Conservation (phyloP, 64 coral and sea anemone species). For the Cladopsammia gracilis region DNA sequence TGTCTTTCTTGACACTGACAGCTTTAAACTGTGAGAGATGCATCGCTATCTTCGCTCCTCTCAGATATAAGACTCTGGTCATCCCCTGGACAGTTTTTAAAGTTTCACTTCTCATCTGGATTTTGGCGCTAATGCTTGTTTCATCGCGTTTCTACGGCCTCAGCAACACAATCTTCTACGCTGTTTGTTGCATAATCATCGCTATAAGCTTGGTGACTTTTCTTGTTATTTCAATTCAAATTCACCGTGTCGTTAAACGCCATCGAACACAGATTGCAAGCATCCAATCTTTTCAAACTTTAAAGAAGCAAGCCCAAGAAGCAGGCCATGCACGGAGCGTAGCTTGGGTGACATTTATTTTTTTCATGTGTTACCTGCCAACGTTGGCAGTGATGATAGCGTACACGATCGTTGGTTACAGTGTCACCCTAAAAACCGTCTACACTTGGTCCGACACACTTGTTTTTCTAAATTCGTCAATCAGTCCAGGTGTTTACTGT, state of each 20-base stretch:
- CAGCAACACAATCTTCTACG: slow-evolving; percentile 43
- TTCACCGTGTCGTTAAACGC: slow-evolving; percentile 75
- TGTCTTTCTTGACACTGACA: slow-evolving; percentile 86
- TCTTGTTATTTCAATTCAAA: slow-evolving; percentile 75
- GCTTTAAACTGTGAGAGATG: slow-evolving; percentile 75
- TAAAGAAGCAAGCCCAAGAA: neutral
- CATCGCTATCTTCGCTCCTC: slow-evolving; percentile 79
- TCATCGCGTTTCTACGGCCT: slow-evolving; percentile 76
- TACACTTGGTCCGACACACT: slow-evolving; percentile 63
- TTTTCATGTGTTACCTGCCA: slow-evolving; percentile 61
- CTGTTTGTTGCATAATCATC: slow-evolving; percentile 66
- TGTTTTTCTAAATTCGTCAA: slow-evolving; percentile 66
- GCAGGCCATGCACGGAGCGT: slow-evolving; percentile 35
- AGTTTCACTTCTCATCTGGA: slow-evolving; percentile 69
- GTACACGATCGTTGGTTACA: slow-evolving; percentile 49
- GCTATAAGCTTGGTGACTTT: slow-evolving; percentile 62
- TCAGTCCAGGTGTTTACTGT: slow-evolving; percentile 67
- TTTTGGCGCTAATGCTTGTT: slow-evolving; percentile 47
- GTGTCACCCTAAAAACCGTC: slow-evolving; percentile 39
- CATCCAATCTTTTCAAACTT: neutral
- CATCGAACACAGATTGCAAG: slow-evolving; percentile 69
- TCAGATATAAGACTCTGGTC: slow-evolving; percentile 61
- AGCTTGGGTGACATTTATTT: slow-evolving; percentile 33
- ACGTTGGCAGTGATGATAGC: slow-evolving; percentile 50
- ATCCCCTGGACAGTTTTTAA: slow-evolving; percentile 25